phyloP scores from a whole-genome alignment of 1,140 invertebrate genomes.

The Thalassaphorura encarpata region DNA sequence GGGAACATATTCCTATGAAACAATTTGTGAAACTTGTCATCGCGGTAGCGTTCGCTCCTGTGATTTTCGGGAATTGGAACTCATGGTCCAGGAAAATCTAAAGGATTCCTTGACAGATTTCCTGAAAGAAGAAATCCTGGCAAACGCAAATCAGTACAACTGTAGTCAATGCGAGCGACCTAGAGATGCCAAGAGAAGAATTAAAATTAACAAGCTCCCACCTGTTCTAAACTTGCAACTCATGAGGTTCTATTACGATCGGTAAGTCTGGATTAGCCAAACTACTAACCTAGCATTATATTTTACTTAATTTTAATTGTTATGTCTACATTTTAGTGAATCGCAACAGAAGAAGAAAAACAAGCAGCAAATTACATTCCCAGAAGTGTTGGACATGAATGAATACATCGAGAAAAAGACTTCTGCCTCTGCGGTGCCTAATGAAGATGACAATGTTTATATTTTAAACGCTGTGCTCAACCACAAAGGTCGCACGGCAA shows the following conservation, averaged over 20 bases:
- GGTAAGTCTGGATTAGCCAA: conserved; percentile 40
- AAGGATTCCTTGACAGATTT: conserved; percentile 53
- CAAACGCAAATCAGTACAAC: conserved; percentile 56
- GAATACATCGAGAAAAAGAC: conserved; percentile 38
- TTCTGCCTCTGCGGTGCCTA: not conserved
- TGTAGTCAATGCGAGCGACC: conserved; percentile 51
- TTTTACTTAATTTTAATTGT: not conserved
- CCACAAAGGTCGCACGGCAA: conserved; percentile 54
- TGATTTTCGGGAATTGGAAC: conserved; percentile 54
- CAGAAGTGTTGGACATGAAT: conserved; percentile 56
- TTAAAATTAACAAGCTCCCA: conserved; percentile 50
- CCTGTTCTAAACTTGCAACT: conserved; percentile 61
- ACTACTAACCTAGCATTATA: not conserved
- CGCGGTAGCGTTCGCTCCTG: conserved; percentile 38
- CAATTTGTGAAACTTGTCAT: conserved; percentile 50
- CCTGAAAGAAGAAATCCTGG: conserved; percentile 52
- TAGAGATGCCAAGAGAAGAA: conserved; percentile 52
- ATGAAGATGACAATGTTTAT: conserved; percentile 37
- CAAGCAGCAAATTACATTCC: conserved; percentile 55
- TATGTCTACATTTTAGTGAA: conserved; percentile 39
- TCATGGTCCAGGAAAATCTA: conserved; percentile 52
- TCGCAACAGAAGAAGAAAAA: conserved; percentile 56
- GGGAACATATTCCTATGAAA: conserved; percentile 41
- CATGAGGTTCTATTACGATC: conserved; percentile 56
- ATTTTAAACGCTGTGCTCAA: conserved; percentile 55